Evolutionary conservation across 2,888 invertebrate genomes (phyloP).

Genomic region (Leucozona laternaria): DNA sequence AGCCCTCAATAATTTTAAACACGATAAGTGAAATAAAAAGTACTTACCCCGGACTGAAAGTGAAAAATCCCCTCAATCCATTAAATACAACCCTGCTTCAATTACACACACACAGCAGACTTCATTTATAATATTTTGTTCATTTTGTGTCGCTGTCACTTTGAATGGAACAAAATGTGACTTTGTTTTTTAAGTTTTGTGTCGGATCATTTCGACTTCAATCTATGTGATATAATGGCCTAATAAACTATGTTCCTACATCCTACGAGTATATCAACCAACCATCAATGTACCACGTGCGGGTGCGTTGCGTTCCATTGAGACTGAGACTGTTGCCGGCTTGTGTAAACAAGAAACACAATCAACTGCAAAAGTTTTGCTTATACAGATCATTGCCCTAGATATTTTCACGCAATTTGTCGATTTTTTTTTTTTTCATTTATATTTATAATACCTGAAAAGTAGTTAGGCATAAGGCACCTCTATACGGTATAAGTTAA

Average conservation of each 20-base stretch:
- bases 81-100: neutral
- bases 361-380: neutral
- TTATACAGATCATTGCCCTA: slow-evolving; percentile 36
- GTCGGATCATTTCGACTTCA: slow-evolving; percentile 4
- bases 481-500: neutral
- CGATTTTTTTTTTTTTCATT: neutral
- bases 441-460: neutral
- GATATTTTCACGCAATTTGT: slow-evolving; percentile 29
- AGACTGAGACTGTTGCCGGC: neutral
- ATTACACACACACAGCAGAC: neutral
- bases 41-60: no score
- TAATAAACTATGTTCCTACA: slow-evolving; percentile 43
- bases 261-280: neutral
- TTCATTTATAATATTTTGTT: slow-evolving; percentile 40
- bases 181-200: slow-evolving; percentile 45
- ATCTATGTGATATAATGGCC: slow-evolving; percentile 42
- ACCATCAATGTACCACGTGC: slow-evolving; percentile 26
- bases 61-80: no score
- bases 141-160: slow-evolving; percentile 27
- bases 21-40: no score
- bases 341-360: neutral
- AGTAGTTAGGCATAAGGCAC: neutral
- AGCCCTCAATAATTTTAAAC: no score
- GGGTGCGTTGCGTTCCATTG: slow-evolving; percentile 51
- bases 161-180: slow-evolving; percentile 43